Evolutionary conservation across 2,113 vertebrate genomes (phyloP).

Genomic region (Gallinago paraguaiae): DNA sequence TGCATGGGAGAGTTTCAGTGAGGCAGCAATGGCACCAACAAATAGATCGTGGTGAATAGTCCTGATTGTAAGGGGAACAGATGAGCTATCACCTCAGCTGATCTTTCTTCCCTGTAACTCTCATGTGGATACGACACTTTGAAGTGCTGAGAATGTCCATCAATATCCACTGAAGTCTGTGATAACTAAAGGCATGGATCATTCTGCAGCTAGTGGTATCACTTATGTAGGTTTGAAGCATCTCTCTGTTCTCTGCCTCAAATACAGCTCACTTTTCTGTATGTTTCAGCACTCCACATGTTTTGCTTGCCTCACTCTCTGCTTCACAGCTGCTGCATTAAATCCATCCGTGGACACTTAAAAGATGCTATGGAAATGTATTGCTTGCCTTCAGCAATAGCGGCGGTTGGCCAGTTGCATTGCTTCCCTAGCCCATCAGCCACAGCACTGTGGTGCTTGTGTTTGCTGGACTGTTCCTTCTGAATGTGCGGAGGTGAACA

Average conservation of each 20-base stretch:
- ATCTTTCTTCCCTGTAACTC: not conserved
- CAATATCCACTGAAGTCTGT: not conserved
- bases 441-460: conserved; percentile 8
- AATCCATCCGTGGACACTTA: conserved; percentile 20
- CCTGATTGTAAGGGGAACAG: not conserved
- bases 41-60: not conserved
- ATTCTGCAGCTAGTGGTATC: not conserved
- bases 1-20: not conserved
- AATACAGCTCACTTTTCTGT: not conserved
- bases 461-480: conserved; percentile 67
- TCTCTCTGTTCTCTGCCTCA: not conserved
- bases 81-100: not conserved
- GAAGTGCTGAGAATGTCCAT: not conserved
- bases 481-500: conserved; percentile 65
- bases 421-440: conserved; percentile 10
- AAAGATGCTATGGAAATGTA: conserved; percentile 42
- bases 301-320: conserved; percentile 23
- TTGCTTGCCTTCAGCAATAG: conserved; percentile 51
- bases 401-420: not conserved
- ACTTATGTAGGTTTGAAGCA: not conserved
- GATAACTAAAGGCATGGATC: not conserved
- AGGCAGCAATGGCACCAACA: not conserved
- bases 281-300: not conserved
- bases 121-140: not conserved
- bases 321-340: conserved; percentile 51